Evolutionary conservation across 2,797 vertebrate genomes (phyloP).

Genomic region (Onychomys leucogaster): DNA sequence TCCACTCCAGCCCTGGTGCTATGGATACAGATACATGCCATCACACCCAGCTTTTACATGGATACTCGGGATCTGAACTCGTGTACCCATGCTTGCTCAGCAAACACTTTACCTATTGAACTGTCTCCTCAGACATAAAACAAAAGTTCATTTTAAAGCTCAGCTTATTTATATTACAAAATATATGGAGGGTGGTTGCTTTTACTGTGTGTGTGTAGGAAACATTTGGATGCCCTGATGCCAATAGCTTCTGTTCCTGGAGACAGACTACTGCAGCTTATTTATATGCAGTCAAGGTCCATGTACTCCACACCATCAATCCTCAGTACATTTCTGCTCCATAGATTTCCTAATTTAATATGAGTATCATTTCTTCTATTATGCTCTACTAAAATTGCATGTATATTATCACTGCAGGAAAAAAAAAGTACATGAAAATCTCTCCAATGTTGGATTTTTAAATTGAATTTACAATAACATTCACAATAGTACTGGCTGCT

Average conservation of each 20-base stretch:
- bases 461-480: background rate
- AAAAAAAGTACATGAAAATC: background rate
- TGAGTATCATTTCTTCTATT: background rate
- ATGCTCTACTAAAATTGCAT: background rate
- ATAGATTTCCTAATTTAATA: constrained; percentile 49
- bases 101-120: background rate
- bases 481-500: background rate
- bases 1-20: no score
- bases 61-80: background rate
- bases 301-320: background rate
- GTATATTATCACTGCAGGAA: background rate
- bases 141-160: background rate
- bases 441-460: constrained; percentile 14
- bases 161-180: background rate
- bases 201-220: background rate
- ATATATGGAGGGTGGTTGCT: background rate
- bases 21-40: background rate
- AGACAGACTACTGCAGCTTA: background rate
- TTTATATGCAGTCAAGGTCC: background rate
- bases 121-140: background rate
- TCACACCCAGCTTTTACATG: background rate
- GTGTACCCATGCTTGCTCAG: no score
- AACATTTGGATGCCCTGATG: background rate
- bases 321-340: background rate
- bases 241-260: background rate